A percentile compares a stretch with the other conserved stretches of the same genome.
Evolutionary conservation across 2,113 vertebrate genomes (phyloP).

Genomic region (Sinocyclocheilus anshuiensis): DNA sequence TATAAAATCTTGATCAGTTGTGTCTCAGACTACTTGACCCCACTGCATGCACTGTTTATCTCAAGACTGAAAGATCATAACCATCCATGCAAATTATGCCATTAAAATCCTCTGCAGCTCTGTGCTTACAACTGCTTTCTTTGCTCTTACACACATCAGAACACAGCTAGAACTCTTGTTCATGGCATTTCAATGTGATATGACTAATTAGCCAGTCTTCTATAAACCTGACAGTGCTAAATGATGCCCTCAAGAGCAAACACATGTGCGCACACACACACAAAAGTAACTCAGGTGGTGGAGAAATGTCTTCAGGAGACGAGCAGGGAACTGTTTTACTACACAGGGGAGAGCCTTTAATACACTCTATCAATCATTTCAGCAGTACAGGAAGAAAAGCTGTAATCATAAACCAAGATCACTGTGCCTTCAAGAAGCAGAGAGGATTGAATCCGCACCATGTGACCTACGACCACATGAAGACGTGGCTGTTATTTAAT

Average conservation of each 20-base stretch:
- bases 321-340: conserved; percentile 44
- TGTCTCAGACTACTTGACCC: neutral
- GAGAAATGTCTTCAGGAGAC: conserved; percentile 18
- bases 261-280: neutral
- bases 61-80: neutral
- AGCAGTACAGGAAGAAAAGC: conserved; percentile 29
- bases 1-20: neutral
- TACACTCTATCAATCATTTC: conserved; percentile 60
- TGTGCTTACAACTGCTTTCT: neutral
- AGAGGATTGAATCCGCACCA: conserved; percentile 21
- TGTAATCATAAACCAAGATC: conserved; percentile 36
- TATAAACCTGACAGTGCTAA: conserved; percentile 26
- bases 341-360: conserved; percentile 46
- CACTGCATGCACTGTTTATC: neutral
- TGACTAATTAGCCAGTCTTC: conserved; percentile 17
- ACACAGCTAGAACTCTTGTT: neutral
- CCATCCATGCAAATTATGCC: neutral
- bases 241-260: conserved; percentile 3
- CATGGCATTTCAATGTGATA: conserved; percentile 19
- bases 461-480: conserved; percentile 25
- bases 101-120: neutral
- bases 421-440: conserved; percentile 21
- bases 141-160: neutral
- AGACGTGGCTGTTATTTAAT: conserved; percentile 41
- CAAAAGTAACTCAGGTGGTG: neutral